Evolutionary conservation across 2,113 vertebrate species (phyloP), one percentile per base, ranked within the genome.

Genomic region (Ictidomys tridecemlineatus): DNA sequence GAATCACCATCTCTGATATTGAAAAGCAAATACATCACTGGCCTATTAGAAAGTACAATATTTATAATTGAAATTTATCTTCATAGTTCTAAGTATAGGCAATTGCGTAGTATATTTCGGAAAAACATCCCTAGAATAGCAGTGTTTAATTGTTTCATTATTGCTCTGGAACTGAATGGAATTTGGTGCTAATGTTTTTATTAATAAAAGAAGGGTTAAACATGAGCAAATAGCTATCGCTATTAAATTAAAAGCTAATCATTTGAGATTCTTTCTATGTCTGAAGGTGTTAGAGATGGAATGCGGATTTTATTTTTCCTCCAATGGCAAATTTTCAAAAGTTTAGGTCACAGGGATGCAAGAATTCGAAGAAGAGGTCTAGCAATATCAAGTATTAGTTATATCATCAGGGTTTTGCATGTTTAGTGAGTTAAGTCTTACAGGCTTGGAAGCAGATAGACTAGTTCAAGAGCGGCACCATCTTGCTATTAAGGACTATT

Each of bases 1-100:
- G 48, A 94, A 85, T 91, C 80, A 61, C 86, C 70, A 83, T 24
- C 72, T 77, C 34, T 53, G 73, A 83, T 88, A 73, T 9, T 53
- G 82, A 96, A 95, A 91, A 77, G 56, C 91, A 95, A 97, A 96
- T 79, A 92, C 95, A 97, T 48, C 85, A 37, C 53, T 73, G 63
- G 42, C 69, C 58, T 86, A 48, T 96, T 96, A 84, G 80, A 79
- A 94, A 96, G 72, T n/a, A 37, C 20, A 82, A 39, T 84, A 72
- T 79, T 94, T 90, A 85, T 93, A 76, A 97, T 34, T 91, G 69
- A 92, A 90, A 85, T 93, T 95, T 42, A 63, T 91, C 78, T 88
- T 91, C 63, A 30, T 56, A 69, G n/a, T 88, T 94, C 76, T 88
- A 80, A 97, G 65, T 90, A 89, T 48, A 80, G 77, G 82, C 16